These are phyloP conservation scores for Siniperca scherzeri DNA, from an alignment of 2,797 vertebrate genomes.

Conservation along the genomic window DNA sequence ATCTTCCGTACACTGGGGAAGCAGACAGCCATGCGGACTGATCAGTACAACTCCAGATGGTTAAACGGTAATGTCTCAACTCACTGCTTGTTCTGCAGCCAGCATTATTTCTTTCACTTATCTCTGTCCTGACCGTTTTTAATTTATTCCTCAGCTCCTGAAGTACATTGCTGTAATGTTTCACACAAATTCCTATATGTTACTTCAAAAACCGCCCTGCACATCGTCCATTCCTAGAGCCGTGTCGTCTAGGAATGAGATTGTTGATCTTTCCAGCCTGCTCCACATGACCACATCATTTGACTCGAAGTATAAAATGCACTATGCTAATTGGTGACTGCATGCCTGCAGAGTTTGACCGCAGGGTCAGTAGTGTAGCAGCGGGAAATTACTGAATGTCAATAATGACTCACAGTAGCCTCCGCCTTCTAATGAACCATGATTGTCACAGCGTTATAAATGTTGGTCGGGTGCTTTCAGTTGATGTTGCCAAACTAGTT, in stretches of 20 bases:
- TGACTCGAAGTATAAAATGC: conserved; percentile 51
- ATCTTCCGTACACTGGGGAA: conserved; percentile 99
- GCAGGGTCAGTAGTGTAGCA: conserved; percentile 47
- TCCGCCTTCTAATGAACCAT: conserved; percentile 65
- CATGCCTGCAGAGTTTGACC: conserved; percentile 51
- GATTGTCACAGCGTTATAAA: conserved; percentile 59
- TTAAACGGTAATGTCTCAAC: conserved; percentile 90
- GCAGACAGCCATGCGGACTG: conserved; percentile 98
- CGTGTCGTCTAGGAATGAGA: conserved; percentile 24
- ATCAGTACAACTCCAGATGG: conserved; percentile 99
- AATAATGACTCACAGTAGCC: conserved; percentile 62
- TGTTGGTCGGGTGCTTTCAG: conserved; percentile 51
- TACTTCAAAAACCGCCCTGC: neutral
- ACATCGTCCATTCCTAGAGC: conserved; percentile 4
- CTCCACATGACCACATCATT: conserved; percentile 44
- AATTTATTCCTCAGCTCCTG: conserved; percentile 43
- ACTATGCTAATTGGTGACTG: conserved; percentile 47
- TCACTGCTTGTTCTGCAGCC: conserved; percentile 45
- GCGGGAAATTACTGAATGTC: conserved; percentile 52
- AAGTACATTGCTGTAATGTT: conserved; percentile 9
- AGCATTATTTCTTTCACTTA: conserved; percentile 38
- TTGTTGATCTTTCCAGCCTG: conserved; percentile 43
- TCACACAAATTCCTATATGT: neutral
- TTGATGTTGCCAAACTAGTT: conserved; percentile 73
- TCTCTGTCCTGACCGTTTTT: conserved; percentile 39